phyloP scores from a whole-genome alignment of 2,113 vertebrate genomes.

The Charina bottae region DNA sequence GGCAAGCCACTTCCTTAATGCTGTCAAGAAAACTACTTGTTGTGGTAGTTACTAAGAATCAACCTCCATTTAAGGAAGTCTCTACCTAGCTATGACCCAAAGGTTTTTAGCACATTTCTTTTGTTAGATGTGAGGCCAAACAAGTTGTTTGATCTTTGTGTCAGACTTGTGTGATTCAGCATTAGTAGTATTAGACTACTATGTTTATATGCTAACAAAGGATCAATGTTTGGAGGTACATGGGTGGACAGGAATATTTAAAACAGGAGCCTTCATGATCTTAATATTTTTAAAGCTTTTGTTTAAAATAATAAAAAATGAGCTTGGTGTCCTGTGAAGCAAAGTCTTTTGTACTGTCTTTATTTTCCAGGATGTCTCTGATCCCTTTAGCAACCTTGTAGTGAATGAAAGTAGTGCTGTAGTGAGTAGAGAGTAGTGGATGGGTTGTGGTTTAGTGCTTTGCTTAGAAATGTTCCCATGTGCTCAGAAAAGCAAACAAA shows the following conservation, averaged over 20 bases:
- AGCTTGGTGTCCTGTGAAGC: neutral
- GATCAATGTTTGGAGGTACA: neutral
- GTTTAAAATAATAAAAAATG: neutral
- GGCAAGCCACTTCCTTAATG: neutral
- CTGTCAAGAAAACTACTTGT: neutral
- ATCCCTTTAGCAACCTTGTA: neutral
- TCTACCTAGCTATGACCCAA: neutral
- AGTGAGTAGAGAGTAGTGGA: too few relatives aligned
- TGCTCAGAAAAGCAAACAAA: neutral
- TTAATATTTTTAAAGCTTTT: neutral
- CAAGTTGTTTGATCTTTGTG: neutral
- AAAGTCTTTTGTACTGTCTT: neutral
- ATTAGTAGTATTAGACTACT: neutral
- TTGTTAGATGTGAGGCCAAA: neutral
- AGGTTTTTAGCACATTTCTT: neutral
- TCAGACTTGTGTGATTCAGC: neutral
- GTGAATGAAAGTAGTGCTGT: neutral
- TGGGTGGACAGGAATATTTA: neutral
- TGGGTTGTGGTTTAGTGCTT: neutral
- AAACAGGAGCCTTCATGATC: neutral
- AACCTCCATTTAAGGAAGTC: neutral
- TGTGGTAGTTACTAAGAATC: neutral
- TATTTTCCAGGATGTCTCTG: neutral
- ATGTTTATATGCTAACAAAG: neutral
- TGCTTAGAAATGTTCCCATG: neutral